Percentiles rank a stretch among this genome's conserved stretches.
Evolutionary conservation across 2,888 invertebrate genomes (phyloP).

Genomic region (Philhelius pedissequus): DNA sequence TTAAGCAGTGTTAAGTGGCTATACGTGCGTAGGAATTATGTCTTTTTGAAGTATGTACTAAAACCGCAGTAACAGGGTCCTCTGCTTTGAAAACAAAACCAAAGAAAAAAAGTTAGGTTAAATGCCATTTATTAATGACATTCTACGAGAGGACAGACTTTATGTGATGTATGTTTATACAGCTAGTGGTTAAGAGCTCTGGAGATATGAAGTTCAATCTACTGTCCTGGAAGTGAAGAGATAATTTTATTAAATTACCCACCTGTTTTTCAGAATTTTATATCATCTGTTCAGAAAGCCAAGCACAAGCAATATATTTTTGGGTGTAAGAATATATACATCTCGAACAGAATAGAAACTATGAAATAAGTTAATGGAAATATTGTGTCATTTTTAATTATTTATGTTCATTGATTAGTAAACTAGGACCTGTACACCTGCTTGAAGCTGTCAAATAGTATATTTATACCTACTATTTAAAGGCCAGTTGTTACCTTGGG

Average conservation of each 20-base stretch:
- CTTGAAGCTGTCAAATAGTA: too few relatives aligned
- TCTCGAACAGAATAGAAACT: too few relatives aligned
- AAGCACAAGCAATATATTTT: too few relatives aligned
- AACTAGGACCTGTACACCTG: too few relatives aligned
- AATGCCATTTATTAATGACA: conserved; percentile 40
- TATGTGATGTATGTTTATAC: neutral
- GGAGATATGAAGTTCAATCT: neutral
- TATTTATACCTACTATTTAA: too few relatives aligned
- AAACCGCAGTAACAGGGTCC: conserved; percentile 46
- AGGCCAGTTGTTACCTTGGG: too few relatives aligned
- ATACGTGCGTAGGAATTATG: conserved; percentile 54
- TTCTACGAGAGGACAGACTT: neutral
- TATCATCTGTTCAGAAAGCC: too few relatives aligned
- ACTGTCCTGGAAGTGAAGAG: neutral
- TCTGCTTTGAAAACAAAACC: conserved; percentile 39
- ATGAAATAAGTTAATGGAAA: too few relatives aligned
- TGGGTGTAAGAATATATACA: too few relatives aligned
- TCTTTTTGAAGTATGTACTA: conserved; percentile 42
- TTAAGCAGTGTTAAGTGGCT: conserved; percentile 30
- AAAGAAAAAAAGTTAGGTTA: conserved; percentile 36
- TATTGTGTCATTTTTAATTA: too few relatives aligned
- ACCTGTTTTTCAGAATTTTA: too few relatives aligned
- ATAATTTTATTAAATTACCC: neutral
- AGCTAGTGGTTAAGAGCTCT: neutral
- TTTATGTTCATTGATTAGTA: too few relatives aligned